A percentile compares a stretch with the other conserved stretches of the same genome.
phyloP scores from a whole-genome alignment of 2,113 vertebrate species.

The Riparia riparia region DNA sequence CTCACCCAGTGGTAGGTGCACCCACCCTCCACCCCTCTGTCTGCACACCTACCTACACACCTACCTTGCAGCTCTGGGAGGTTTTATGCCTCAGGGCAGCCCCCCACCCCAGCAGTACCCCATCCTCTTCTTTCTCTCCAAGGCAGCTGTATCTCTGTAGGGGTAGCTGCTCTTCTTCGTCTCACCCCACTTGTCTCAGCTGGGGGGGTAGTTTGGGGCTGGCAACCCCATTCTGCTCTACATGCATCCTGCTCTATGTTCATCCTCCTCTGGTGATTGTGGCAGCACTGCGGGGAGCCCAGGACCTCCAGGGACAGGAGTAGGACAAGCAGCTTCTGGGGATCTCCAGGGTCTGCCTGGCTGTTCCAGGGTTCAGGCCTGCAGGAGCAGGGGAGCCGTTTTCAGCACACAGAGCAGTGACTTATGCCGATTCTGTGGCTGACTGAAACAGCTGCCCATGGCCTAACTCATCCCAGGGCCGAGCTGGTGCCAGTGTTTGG shows the following conservation, averaged over 20 bases:
- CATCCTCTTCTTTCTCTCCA: background rate
- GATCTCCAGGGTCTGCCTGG: background rate
- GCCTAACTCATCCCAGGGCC: background rate
- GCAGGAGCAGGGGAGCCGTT: background rate
- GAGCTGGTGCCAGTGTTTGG: background rate
- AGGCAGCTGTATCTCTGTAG: background rate
- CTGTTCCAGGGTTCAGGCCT: background rate
- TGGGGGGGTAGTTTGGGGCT: background rate
- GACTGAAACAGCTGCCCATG: rapidly evolving
- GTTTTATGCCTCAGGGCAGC: background rate
- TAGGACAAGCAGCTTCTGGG: background rate
- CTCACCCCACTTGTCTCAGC: background rate
- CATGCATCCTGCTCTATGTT: background rate
- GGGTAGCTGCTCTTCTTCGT: background rate
- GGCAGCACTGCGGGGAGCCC: background rate
- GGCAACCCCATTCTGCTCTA: background rate
- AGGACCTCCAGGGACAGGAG: background rate
- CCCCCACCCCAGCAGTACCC: background rate
- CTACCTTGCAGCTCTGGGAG: background rate
- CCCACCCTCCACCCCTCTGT: background rate
- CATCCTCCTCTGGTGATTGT: background rate
- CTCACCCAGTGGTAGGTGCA: conserved; percentile 40
- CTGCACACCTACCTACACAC: background rate
- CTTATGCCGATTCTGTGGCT: background rate
- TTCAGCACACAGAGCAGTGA: rapidly evolving